Evolutionary conservation across 1,140 invertebrate species (phyloP), one percentile per base, ranked within the genome.

Genomic region (Nebria ingens): DNA sequence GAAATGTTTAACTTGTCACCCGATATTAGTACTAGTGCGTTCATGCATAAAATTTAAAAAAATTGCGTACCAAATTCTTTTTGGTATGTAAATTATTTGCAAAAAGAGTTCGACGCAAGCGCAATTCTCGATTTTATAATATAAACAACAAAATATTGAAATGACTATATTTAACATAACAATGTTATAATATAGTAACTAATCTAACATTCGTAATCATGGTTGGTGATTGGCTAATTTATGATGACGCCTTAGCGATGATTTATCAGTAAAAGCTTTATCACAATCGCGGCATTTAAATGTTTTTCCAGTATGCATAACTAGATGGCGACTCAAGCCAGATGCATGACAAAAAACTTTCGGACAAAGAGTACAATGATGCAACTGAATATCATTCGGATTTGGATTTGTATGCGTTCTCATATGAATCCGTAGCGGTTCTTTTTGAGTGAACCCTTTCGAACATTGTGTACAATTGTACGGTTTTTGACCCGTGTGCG

Each of bases 401-500:
- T 75, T 71, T 4, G 77, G 68, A 62, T 77, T 71, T 56, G 79
- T 71, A 68, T 85, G 81, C 13, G 76, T 70, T 6, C 79, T 72
- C 63, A 80, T 76, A 62, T 87, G 85, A 9, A 80, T 73, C 49
- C 74, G 72, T 1, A 87, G 68, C 12, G 82, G 79, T 60, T 80
- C 79, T 42, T 82, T 80, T 65, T 86, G 84, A 1, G 83, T 84
- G 65, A 86, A 87, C 51, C 81, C 81, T 61, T 89, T 84, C 0
- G 77, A 71, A 65, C 91, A 93, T 58, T 81, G 78, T 34, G 80
- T 75, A 66, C 89, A 92, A 62, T 82, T 80, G 71, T 86, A 88
- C 0, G 90, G 91, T 64, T 88, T 87, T 59, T 84, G 79, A 55
- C 91, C 89, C 0, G 85, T 87, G 64, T 95, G 91, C n/a, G 85